A percentile compares a stretch with the other conserved stretches of the same genome.
These are phyloP conservation scores for Phoeniculus purpureus DNA, from an alignment of 2,797 vertebrate genomes.

Conservation along the genomic window DNA sequence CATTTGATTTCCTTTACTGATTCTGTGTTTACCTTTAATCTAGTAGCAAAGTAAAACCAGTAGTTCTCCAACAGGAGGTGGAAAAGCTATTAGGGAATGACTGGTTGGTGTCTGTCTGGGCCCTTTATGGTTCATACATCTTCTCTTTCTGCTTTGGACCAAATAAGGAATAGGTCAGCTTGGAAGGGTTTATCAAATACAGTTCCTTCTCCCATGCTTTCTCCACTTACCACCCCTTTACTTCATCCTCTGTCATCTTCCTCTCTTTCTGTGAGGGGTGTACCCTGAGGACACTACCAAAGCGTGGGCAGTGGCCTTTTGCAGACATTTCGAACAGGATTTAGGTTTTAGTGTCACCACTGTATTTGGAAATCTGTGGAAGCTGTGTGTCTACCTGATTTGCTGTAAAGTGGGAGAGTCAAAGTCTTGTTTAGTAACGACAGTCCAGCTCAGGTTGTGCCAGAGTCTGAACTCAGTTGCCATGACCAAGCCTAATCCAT, in stretches of 20 bases:
- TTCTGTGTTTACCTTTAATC: conserved; percentile 43
- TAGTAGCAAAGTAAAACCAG: conserved; percentile 2
- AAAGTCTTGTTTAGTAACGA: neutral
- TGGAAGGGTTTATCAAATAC: neutral
- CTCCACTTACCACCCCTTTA: neutral
- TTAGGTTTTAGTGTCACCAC: neutral
- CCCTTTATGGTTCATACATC: neutral
- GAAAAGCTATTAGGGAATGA: neutral
- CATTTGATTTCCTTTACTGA: conserved; percentile 1
- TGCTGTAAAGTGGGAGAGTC: neutral
- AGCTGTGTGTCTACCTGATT: fast-evolving
- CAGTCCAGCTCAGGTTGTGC: fast-evolving
- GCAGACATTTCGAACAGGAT: neutral
- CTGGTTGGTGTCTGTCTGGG: neutral
- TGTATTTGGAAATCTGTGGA: neutral
- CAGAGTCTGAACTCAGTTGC: neutral
- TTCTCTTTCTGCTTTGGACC: neutral
- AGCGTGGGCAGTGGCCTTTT: neutral
- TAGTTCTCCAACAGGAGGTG: neutral
- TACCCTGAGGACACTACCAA: neutral
- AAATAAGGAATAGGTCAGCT: neutral
- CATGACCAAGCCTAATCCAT: fast-evolving
- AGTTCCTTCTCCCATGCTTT: neutral
- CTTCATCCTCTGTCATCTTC: neutral
- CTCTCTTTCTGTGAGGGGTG: neutral